Conservation (phyloP, 2,888 invertebrate genomes). For the Auanema sp. region DNA sequence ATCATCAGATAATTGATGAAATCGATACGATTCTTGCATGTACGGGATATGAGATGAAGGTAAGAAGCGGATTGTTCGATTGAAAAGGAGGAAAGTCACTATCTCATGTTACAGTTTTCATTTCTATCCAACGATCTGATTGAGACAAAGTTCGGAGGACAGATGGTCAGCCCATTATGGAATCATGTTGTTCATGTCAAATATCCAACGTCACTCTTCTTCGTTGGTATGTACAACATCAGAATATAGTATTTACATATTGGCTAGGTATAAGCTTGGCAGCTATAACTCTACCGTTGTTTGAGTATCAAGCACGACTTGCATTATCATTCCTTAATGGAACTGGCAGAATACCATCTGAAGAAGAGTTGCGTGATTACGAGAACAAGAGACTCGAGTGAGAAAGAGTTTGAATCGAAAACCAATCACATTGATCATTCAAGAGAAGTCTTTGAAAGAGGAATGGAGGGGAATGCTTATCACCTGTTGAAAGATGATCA, state of each 20-base stretch:
- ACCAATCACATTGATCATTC: background rate
- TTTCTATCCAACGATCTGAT: constrained; percentile 12
- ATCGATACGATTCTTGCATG: constrained; percentile 15
- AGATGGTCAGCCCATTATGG: constrained; percentile 13
- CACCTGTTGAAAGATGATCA: constrained; percentile 8
- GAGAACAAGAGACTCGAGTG: background rate
- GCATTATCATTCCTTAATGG: constrained; percentile 4
- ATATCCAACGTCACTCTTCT: constrained; percentile 15
- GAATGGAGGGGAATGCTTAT: background rate
- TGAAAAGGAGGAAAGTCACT: too few relatives aligned
- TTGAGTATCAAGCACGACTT: constrained; percentile 13
- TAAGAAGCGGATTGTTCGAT: too few relatives aligned
- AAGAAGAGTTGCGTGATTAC: constrained; percentile 5
- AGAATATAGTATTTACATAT: background rate
- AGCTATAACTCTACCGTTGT: constrained; percentile 9
- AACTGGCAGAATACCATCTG: background rate
- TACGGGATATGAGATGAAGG: constrained; percentile 8
- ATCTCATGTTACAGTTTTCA: constrained; percentile 10
- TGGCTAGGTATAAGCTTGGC: constrained; percentile 3
- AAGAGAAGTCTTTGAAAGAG: constrained; percentile 7
- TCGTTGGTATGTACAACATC: constrained; percentile 8
- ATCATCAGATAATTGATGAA: constrained; percentile 3
- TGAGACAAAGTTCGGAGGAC: constrained; percentile 3
- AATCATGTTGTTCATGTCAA: constrained; percentile 5
- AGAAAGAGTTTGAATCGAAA: background rate